Percentiles rank a stretch among this genome's conserved stretches.
Conservation (phyloP, 2,113 vertebrate species). For the Rhegmatorhina hoffmannsi region DNA sequence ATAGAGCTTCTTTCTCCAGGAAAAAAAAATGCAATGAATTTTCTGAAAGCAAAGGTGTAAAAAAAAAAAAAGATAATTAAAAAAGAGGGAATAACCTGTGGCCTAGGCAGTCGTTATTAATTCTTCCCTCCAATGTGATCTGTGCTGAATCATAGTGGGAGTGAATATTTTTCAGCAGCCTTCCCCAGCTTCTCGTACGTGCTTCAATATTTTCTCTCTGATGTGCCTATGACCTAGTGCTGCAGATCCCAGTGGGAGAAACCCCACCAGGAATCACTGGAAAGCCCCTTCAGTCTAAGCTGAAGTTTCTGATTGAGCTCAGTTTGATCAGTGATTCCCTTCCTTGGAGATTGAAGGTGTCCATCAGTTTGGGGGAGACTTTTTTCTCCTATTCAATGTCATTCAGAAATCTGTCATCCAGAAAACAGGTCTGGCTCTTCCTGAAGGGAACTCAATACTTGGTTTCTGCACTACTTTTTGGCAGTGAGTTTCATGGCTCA, state of each 20-base stretch:
- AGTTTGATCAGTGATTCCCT: neutral
- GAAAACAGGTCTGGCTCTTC: neutral
- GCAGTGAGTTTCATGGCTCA: neutral
- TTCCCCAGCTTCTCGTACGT: fast-evolving
- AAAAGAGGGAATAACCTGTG: constrained; percentile 8
- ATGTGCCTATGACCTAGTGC: neutral
- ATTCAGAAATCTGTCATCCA: neutral
- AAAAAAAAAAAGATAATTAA: neutral
- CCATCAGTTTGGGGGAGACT: neutral
- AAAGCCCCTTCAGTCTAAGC: neutral
- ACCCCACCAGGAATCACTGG: neutral
- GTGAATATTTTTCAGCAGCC: neutral
- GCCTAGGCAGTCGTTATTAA: constrained; percentile 13
- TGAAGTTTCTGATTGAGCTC: neutral
- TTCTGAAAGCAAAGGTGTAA: constrained; percentile 36
- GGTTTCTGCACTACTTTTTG: neutral
- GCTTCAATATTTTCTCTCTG: neutral
- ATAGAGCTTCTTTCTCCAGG: constrained; percentile 41
- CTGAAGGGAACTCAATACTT: neutral
- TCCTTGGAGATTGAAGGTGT: neutral
- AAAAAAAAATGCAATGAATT: constrained; percentile 19
- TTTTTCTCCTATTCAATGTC: neutral
- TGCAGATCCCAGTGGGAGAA: neutral
- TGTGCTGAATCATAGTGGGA: neutral
- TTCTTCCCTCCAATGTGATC: neutral